Percentiles rank a stretch among this genome's conserved stretches.
phyloP scores from a whole-genome alignment of 2,888 invertebrate species.

The Brenthis ino region DNA sequence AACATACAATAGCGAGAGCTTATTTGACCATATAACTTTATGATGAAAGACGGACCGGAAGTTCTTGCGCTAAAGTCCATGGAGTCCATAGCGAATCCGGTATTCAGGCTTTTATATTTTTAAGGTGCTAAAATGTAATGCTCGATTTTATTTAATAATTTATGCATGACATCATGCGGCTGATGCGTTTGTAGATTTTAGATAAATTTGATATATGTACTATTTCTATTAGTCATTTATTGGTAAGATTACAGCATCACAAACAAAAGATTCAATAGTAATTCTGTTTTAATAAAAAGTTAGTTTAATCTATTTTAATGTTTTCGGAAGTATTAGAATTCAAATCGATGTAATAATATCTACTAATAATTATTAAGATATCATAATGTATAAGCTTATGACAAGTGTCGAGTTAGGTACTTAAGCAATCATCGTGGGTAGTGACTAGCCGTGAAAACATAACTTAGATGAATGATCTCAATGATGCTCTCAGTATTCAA shows the following conservation, averaged over 20 bases:
- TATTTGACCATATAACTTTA: too few relatives aligned
- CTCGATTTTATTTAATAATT: neutral
- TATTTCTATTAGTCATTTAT: conserved; percentile 1
- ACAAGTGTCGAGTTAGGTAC: too few relatives aligned
- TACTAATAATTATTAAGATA: neutral
- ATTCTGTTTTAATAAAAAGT: neutral
- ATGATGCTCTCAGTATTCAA: conserved; percentile 68
- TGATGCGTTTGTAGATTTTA: neutral
- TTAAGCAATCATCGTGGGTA: conserved; percentile 9
- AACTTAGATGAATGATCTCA: conserved; percentile 61
- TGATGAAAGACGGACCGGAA: too few relatives aligned
- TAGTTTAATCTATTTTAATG: too few relatives aligned
- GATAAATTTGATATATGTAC: neutral
- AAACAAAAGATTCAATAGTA: neutral
- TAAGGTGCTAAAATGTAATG: conserved; percentile 4
- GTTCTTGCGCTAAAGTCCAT: too few relatives aligned
- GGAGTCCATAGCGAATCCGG: too few relatives aligned
- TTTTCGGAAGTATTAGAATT: too few relatives aligned
- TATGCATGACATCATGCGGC: neutral
- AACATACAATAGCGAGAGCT: too few relatives aligned
- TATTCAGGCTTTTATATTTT: conserved; percentile 13
- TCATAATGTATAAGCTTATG: conserved; percentile 9
- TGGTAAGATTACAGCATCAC: neutral
- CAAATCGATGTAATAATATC: too few relatives aligned
- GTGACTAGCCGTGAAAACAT: conserved; percentile 36